Conservation (phyloP, 2,113 vertebrate species). For the Machaerirhynchus nigripectus region DNA sequence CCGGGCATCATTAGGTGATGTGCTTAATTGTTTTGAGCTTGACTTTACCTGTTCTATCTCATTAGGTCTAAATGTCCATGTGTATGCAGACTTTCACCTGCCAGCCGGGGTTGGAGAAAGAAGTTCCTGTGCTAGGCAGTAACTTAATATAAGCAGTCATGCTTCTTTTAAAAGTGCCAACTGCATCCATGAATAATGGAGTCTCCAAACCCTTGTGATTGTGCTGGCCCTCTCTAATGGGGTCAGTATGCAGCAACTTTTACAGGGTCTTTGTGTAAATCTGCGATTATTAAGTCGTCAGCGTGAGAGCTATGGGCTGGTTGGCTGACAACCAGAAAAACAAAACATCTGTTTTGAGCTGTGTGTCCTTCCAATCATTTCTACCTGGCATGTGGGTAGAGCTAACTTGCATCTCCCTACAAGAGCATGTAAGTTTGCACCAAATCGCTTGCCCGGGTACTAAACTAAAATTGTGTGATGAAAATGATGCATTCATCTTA, state of each 20-base stretch:
- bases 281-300: not conserved
- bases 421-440: not conserved
- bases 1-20: not conserved
- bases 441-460: not conserved
- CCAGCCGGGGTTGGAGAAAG: not conserved
- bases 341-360: not conserved
- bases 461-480: not conserved
- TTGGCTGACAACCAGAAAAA: not conserved
- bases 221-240: not conserved
- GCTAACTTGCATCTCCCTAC: not conserved
- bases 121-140: not conserved
- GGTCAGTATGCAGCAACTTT: not conserved
- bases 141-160: not conserved
- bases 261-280: not conserved
- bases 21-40: not conserved
- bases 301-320: accelerated
- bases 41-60: not conserved
- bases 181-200: not conserved
- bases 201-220: not conserved
- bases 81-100: not conserved
- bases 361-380: not conserved
- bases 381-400: accelerated
- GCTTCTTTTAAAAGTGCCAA: not conserved
- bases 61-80: not conserved
- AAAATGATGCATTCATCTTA: not conserved